Evolutionary conservation across 2,888 invertebrate species (phyloP).

Genomic region (Keiferia lycopersicella): DNA sequence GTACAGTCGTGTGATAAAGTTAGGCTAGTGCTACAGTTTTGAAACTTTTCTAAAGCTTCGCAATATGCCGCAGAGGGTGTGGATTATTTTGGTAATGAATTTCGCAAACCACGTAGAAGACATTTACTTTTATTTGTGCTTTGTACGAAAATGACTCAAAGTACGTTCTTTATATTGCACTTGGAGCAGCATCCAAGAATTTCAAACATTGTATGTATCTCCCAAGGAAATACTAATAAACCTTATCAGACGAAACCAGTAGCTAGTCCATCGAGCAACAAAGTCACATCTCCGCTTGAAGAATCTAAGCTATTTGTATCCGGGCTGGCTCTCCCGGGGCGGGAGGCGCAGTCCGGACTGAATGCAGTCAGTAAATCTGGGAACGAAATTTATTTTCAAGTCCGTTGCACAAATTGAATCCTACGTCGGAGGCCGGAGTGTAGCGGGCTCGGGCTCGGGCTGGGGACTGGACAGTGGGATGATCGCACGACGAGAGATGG

Average conservation of each 20-base stretch:
- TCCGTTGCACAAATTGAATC: slow-evolving; percentile 42
- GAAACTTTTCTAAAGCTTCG: no score
- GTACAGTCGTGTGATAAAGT: background rate
- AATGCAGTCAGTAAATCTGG: slow-evolving; percentile 17
- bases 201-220: background rate
- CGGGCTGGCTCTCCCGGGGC: slow-evolving; percentile 24
- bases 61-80: no score
- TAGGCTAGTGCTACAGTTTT: no score
- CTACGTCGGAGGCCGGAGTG: slow-evolving; percentile 19
- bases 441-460: background rate
- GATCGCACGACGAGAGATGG: background rate
- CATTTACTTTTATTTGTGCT: no score
- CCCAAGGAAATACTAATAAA: background rate
- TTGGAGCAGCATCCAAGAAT: background rate
- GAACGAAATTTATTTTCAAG: slow-evolving; percentile 43
- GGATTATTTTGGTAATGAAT: no score
- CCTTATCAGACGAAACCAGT: background rate
- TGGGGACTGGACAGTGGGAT: background rate
- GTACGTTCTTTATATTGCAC: no score
- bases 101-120: no score
- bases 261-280: background rate
- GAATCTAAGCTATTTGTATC: slow-evolving; percentile 26
- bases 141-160: no score
- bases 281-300: slow-evolving; percentile 13
- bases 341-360: slow-evolving; percentile 25